A percentile compares a stretch with the other conserved stretches of the same genome.
These are phyloP conservation scores for Dryobotodes eremita DNA, from an alignment of 2,888 invertebrate genomes.

Conservation along the genomic window DNA sequence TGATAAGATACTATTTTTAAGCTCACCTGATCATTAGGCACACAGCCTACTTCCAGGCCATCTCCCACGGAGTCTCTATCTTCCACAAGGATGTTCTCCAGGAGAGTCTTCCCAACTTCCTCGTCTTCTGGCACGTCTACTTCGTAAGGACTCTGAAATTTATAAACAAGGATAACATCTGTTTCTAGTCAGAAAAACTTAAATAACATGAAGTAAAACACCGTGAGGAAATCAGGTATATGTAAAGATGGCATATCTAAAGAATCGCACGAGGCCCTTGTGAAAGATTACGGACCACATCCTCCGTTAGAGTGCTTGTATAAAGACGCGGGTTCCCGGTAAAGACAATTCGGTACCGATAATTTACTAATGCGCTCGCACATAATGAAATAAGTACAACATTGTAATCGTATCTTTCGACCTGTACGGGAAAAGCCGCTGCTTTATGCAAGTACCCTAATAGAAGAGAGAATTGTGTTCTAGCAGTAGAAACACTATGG, in stretches of 20 bases:
- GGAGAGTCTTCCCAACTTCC: slow-evolving; percentile 93
- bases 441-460: not conserved
- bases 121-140: slow-evolving; percentile 95
- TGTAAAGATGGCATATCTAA: not conserved
- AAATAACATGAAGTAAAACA: not conserved
- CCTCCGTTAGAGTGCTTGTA: not conserved
- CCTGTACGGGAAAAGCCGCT: not conserved
- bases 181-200: not conserved
- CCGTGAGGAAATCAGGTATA: not conserved
- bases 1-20: not conserved
- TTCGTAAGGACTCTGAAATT: slow-evolving; percentile 94
- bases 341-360: not conserved
- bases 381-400: not conserved
- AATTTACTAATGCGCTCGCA: not conserved
- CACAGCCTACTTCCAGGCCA: slow-evolving; percentile 93
- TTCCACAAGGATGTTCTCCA: slow-evolving; percentile 93
- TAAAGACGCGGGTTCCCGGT: not conserved
- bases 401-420: not conserved
- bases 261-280: not conserved
- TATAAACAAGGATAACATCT: not conserved
- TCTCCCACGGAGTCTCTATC: slow-evolving; percentile 96
- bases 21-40: slow-evolving; percentile 86
- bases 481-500: too few relatives aligned
- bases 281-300: not conserved
- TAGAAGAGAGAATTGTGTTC: not conserved